Conservation (phyloP, 2,113 vertebrate species). For the Thunnus thynnus region DNA sequence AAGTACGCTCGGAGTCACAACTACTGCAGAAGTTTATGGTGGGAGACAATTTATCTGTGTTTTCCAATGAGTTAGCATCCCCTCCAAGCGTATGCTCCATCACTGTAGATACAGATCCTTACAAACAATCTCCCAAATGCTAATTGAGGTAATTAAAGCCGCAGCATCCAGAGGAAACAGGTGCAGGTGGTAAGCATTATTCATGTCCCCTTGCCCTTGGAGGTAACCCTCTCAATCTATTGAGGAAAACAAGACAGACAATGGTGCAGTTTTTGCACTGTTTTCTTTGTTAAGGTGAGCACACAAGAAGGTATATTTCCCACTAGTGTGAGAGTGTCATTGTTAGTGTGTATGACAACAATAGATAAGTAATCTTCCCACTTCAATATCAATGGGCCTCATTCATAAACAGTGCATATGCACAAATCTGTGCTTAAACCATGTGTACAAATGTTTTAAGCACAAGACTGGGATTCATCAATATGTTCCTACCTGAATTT, state of each 20-base stretch:
- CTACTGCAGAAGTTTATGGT: constrained; percentile 75
- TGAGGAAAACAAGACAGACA: constrained; percentile 82
- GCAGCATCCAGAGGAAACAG: constrained; percentile 84
- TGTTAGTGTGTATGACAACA: constrained; percentile 64
- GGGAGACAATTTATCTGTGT: constrained; percentile 81
- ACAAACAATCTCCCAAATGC: constrained; percentile 86
- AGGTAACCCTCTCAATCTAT: constrained; percentile 83
- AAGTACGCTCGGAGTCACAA: constrained; percentile 73
- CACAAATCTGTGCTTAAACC: no score
- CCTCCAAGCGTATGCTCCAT: constrained; percentile 80
- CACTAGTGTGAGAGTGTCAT: constrained; percentile 49
- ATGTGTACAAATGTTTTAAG: no score
- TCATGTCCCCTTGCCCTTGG: constrained; percentile 84
- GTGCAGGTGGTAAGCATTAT: constrained; percentile 85
- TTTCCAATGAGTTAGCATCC: constrained; percentile 79
- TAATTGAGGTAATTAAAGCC: constrained; percentile 87
- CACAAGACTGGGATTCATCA: no score
- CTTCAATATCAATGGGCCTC: constrained; percentile 24
- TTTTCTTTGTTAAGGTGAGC: constrained; percentile 75
- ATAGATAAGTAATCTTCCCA: constrained; percentile 63
- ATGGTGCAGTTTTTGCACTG: constrained; percentile 67
- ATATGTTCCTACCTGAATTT: no score
- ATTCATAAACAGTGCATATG: no score
- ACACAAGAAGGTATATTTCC: constrained; percentile 76
- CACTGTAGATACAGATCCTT: constrained; percentile 83